Base-by-base conservation (phyloP, 2,113 vertebrate species). In the Plotosus lineatus region DNA sequence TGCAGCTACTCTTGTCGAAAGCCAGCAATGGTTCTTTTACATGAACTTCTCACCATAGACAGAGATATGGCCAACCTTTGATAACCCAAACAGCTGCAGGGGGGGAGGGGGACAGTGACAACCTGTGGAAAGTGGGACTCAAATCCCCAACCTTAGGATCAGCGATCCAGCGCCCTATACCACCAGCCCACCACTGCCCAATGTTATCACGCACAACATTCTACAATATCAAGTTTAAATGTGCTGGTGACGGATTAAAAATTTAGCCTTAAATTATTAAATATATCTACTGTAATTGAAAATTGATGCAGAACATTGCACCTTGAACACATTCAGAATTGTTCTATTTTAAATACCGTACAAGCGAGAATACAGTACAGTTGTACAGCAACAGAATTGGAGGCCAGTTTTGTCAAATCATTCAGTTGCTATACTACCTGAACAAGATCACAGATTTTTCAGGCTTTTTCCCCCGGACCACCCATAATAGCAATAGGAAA, bases 401-500 rank as follows among this genome's bases (percentile, higher is more conserved):
- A 78, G 36, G 58, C 31, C 75, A 58, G 46, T 42, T 50, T 75
- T 81, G 71, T 74, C 77, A 73, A 69, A 68, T 66, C 75, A 75
- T 78, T 50, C 58, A 82, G 69, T 56, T 51, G 15, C 60, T 79
- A 75, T 66, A 48, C 60, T 55, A 75, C 69, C 69, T 69, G 68
- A 78, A 80, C 53, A 75, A 78, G 77, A 68, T 63, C 56, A 38
- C 31, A 58, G 84, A 76, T 44, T 77, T 69, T 53, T 60, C 61
- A 23, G 72, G 40, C 12, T 66, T 40, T 56, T 85, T 80, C 56
- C 23, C 33, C 60, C 33, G 75, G 84, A 85, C 81, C 78, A 83
- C 84, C 84, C 78, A 78, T 74, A 83, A 55, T 44, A 14, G 28
- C 36, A 7, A 28, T 33, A 75, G 82, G 78, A 83, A 86, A 85